Percentiles rank a stretch among this genome's conserved stretches.
Conservation (phyloP, 2,888 invertebrate species). For the Rhimphoctona megacephalus region DNA sequence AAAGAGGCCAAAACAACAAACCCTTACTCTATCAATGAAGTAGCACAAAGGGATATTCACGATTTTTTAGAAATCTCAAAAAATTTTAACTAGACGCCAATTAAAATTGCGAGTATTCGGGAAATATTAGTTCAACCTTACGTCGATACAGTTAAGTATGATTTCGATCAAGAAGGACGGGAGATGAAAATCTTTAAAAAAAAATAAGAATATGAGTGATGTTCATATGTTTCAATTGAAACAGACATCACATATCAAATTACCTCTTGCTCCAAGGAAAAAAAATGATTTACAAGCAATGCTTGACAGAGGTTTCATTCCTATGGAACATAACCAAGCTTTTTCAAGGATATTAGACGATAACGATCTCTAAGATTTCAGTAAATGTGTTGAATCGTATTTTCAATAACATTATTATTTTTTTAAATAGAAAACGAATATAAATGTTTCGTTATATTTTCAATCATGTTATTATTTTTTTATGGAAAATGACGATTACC, state of each 20-base stretch:
- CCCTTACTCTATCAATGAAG: constrained; percentile 13
- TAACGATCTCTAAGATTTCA: no score
- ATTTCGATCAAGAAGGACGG: constrained; percentile 12
- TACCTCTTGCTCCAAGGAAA: constrained; percentile 15
- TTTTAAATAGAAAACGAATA: no score
- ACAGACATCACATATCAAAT: not conserved
- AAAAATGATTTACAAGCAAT: constrained; percentile 23
- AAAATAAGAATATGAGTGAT: constrained; percentile 24
- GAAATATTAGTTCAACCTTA: constrained; percentile 13
- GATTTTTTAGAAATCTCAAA: not conserved
- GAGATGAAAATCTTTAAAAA: constrained; percentile 13
- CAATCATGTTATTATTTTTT: not conserved
- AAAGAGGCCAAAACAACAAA: constrained; percentile 24
- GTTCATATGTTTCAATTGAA: not conserved
- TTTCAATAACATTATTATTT: no score
- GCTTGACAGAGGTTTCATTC: constrained; percentile 21
- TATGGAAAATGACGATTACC: no score
- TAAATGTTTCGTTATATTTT: not conserved
- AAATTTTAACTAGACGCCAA: not conserved
- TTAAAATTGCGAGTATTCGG: constrained; percentile 23
- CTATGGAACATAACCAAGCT: not conserved
- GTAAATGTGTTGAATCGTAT: no score
- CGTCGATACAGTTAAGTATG: constrained; percentile 25
- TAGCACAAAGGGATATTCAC: not conserved
- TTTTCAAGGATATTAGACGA: not conserved